Conservation (phyloP, 2,113 vertebrate genomes). For the Labrus mixtus region DNA sequence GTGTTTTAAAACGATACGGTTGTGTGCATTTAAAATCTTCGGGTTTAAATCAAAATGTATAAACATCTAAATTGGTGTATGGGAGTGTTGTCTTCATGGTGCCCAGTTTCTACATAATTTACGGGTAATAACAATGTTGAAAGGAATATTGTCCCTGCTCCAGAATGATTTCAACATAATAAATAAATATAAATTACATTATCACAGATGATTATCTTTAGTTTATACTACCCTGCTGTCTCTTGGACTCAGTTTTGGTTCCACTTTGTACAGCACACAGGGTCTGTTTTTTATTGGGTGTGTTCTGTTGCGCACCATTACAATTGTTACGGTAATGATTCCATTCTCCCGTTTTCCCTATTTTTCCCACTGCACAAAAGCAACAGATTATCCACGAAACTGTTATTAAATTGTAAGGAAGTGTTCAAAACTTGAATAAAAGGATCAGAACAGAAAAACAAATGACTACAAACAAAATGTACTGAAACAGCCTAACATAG, state of each 20-base stretch:
- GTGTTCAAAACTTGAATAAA: too few species aligned
- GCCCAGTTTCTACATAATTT: not conserved
- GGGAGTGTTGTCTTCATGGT: not conserved
- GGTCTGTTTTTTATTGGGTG: constrained; percentile 55
- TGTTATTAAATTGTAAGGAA: too few species aligned
- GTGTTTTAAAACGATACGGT: too few species aligned
- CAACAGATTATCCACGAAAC: too few species aligned
- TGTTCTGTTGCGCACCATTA: constrained; percentile 75
- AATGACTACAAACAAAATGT: too few species aligned
- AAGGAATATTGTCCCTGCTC: not conserved
- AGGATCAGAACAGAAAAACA: too few species aligned
- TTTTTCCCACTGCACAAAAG: constrained; percentile 63
- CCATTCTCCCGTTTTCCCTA: constrained; percentile 75
- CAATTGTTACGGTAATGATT: constrained; percentile 84
- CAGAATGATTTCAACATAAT: not conserved
- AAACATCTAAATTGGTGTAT: too few species aligned
- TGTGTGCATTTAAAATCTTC: too few species aligned
- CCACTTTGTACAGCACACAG: not conserved
- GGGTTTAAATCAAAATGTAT: too few species aligned
- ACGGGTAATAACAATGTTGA: not conserved
- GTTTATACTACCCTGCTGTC: not conserved
- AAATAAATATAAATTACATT: not conserved
- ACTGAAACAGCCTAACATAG: too few species aligned
- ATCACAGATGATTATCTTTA: not conserved
- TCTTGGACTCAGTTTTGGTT: not conserved